These are phyloP conservation scores for Cynodonichthys magdalenae DNA, from an alignment of 2,797 vertebrate genomes.

Conservation along the genomic window DNA sequence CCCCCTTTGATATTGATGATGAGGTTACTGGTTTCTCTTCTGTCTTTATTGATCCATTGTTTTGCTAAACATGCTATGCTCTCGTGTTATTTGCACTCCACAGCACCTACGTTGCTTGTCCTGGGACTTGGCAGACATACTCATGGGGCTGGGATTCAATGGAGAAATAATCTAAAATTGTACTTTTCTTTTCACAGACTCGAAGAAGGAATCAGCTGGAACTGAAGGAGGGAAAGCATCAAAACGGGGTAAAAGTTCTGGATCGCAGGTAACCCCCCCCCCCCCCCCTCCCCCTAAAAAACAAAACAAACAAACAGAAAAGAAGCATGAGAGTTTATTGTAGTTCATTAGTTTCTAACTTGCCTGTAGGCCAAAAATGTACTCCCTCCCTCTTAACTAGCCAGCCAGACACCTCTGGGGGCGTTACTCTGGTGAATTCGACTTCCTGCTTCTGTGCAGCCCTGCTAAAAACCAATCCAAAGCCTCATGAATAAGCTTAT, in stretches of 20 bases:
- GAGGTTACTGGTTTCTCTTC: slow-evolving; percentile 60
- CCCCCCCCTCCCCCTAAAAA: too few species aligned
- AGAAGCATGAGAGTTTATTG: slow-evolving; percentile 28
- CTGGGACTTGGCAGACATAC: slow-evolving; percentile 30
- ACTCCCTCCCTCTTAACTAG: slow-evolving; percentile 46
- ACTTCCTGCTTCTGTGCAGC: slow-evolving; percentile 80
- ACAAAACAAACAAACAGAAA: slow-evolving; percentile 13
- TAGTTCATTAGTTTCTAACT: slow-evolving; percentile 60
- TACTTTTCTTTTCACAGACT: slow-evolving; percentile 84
- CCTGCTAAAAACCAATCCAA: slow-evolving; percentile 55
- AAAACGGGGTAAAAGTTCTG: slow-evolving; percentile 96
- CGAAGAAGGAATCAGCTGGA: slow-evolving; percentile 96
- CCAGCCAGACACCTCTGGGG: slow-evolving; percentile 73
- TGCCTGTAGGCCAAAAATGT: slow-evolving; percentile 60
- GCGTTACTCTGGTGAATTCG: slow-evolving; percentile 75
- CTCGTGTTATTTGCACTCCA: slow-evolving; percentile 54
- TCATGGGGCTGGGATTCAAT: slow-evolving; percentile 20
- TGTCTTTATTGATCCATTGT: slow-evolving; percentile 79
- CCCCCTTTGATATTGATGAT: slow-evolving; percentile 66
- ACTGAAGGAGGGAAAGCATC: slow-evolving; percentile 96
- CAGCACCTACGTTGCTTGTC: neutral
- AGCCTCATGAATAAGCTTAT: slow-evolving; percentile 65
- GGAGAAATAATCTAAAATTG: slow-evolving; percentile 23
- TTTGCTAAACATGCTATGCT: slow-evolving; percentile 41
- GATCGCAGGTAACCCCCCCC: slow-evolving; percentile 89